Percentiles rank a stretch among this genome's conserved stretches.
phyloP scores from a whole-genome alignment of 30 jellyfish, hydroid and myxozoan genomes.

The Turritopsis dohrnii region DNA sequence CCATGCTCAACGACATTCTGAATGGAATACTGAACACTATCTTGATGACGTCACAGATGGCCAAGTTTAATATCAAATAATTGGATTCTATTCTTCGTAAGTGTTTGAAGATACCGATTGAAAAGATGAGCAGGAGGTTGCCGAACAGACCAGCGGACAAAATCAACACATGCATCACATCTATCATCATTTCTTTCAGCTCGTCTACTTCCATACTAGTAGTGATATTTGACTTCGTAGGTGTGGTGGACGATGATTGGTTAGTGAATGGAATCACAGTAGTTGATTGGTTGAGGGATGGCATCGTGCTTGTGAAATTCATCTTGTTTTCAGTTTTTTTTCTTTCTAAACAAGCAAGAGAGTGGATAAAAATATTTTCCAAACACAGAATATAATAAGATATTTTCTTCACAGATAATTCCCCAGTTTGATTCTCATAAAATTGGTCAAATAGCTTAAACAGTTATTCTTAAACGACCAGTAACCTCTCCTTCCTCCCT shows the following conservation, averaged over 20 bases:
- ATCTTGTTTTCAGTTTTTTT: background rate
- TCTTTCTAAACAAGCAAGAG: background rate
- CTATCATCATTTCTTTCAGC: background rate
- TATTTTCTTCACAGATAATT: no score
- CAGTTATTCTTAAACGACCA: no score
- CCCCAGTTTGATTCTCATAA: no score
- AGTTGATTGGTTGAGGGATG: background rate
- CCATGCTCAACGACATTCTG: background rate
- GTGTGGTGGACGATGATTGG: no score
- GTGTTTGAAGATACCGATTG: constrained; percentile 23
- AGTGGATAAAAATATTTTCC: no score
- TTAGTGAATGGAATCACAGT: background rate
- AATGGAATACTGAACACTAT: constrained; percentile 36
- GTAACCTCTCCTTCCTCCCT: no score
- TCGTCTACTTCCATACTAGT: background rate
- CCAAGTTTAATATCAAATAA: constrained; percentile 24
- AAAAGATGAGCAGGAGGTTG: constrained; percentile 27
- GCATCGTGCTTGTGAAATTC: background rate
- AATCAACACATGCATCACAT: background rate
- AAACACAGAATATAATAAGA: background rate
- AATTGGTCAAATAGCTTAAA: no score
- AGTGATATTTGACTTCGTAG: background rate
- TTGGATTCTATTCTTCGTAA: constrained; percentile 29
- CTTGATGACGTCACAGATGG: constrained; percentile 24
- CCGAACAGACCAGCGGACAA: constrained; percentile 18